These are phyloP conservation scores for Ctenochaetus hawaiiensis DNA, from an alignment of 2,797 vertebrate genomes.

Conservation along the genomic window DNA sequence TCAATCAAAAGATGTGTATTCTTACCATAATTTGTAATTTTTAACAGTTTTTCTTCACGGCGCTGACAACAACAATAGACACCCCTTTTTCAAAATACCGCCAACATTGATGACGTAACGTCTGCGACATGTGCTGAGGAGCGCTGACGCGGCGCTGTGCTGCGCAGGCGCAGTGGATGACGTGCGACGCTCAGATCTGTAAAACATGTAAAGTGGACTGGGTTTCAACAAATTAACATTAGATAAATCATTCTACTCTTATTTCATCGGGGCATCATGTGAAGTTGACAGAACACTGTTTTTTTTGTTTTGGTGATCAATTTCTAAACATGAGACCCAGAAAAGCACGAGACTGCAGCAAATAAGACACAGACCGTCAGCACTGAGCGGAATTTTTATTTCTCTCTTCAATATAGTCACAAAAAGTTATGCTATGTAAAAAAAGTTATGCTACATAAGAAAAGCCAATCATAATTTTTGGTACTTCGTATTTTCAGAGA, in stretches of 20 bases:
- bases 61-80: background rate
- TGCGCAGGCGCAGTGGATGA: conserved; percentile 14
- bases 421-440: background rate
- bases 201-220: too few relatives aligned
- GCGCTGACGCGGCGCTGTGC: conserved; percentile 17
- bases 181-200: background rate
- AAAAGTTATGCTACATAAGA: too few relatives aligned
- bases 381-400: background rate
- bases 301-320: background rate
- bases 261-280: too few relatives aligned
- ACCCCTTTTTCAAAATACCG: conserved; percentile 78
- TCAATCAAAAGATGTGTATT: fast-evolving
- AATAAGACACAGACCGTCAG: background rate
- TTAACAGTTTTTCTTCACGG: background rate
- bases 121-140: conserved; percentile 9
- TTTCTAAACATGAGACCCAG: background rate
- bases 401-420: background rate
- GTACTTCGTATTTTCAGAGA: background rate
- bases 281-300: background rate
- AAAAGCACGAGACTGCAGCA: background rate
- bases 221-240: background rate
- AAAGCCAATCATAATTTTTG: background rate
- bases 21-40: conserved; percentile 67
- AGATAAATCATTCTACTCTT: background rate
- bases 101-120: conserved; percentile 71